These are phyloP conservation scores for Liasis olivaceus DNA, from an alignment of 2,797 vertebrate species.

Conservation along the genomic window DNA sequence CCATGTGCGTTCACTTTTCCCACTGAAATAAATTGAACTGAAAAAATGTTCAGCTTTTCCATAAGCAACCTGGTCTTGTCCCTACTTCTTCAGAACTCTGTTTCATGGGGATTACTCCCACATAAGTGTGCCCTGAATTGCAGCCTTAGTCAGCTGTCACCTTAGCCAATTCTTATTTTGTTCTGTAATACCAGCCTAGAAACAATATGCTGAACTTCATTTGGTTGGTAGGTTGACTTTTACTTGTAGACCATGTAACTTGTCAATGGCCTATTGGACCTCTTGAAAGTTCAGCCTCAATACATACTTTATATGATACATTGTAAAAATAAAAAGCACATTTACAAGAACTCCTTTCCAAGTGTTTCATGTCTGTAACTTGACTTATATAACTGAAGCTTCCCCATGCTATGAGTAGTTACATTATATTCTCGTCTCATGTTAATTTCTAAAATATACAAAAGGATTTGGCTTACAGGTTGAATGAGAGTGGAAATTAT, in stretches of 20 bases:
- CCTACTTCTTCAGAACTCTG: neutral
- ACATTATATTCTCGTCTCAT: neutral
- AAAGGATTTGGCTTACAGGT: neutral
- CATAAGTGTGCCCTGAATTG: neutral
- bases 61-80: neutral
- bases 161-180: neutral
- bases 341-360: neutral
- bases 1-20: neutral
- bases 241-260: neutral
- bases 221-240: neutral
- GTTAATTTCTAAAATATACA: constrained; percentile 5
- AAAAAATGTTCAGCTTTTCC: neutral
- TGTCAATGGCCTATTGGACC: neutral
- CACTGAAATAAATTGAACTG: neutral
- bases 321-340: neutral
- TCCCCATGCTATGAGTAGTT: neutral
- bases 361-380: neutral
- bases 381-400: neutral
- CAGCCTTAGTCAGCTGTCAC: neutral
- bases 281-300: neutral
- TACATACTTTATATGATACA: fast-evolving
- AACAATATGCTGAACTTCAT: neutral
- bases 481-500: neutral
- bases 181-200: neutral
- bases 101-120: neutral